A percentile compares a stretch with the other conserved stretches of the same genome.
phyloP scores from a whole-genome alignment of 2,888 invertebrate species.

The Diaperis boleti region DNA sequence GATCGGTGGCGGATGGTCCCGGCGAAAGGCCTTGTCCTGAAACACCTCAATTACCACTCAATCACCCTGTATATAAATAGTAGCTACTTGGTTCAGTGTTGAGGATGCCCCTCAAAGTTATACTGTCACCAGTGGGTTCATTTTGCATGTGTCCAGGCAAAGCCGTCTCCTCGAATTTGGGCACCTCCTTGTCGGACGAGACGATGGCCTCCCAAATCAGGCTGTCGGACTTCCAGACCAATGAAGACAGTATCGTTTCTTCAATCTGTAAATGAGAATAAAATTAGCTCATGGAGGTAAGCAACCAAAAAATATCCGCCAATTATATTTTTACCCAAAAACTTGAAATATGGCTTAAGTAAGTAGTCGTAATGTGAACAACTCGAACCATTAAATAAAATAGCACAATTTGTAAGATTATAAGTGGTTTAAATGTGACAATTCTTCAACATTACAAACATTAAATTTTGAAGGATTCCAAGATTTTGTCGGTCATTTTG shows the following conservation, averaged over 20 bases:
- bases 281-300: constrained; percentile 4
- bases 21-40: constrained; percentile 67
- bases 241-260: constrained; percentile 91
- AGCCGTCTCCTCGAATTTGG: constrained; percentile 83
- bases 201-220: constrained; percentile 87
- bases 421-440: too few species aligned
- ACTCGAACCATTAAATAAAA: too few species aligned
- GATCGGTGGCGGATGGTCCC: constrained; percentile 71
- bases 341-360: too few species aligned
- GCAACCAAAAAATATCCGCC: not conserved
- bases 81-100: constrained; percentile 42
- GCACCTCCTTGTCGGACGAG: constrained; percentile 72
- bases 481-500: too few species aligned
- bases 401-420: too few species aligned
- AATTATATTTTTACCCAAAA: too few species aligned
- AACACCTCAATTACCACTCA: not conserved
- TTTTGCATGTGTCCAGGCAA: constrained; percentile 68
- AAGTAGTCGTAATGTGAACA: too few species aligned
- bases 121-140: constrained; percentile 20
- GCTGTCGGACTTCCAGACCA: constrained; percentile 90
- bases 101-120: constrained; percentile 28
- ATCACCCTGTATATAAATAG: too few species aligned
- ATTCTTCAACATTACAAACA: too few species aligned
- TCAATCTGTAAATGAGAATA: constrained; percentile 78
- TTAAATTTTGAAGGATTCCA: too few species aligned